Percentiles rank a stretch among this genome's conserved stretches.
These are phyloP conservation scores for Cosmopolites sordidus DNA, from an alignment of 2,888 invertebrate species.

Conservation along the genomic window DNA sequence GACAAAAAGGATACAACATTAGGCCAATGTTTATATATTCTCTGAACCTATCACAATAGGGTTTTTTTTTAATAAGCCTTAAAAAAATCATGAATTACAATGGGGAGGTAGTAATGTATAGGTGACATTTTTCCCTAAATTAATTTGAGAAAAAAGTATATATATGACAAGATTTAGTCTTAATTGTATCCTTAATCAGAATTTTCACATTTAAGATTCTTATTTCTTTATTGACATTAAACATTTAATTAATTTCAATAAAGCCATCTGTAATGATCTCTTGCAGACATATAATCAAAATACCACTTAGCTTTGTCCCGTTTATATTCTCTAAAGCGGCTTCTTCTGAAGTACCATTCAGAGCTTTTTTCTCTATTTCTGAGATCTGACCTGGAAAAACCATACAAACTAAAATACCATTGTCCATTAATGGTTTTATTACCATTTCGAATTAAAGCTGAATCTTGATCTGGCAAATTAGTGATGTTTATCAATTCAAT, in stretches of 20 bases:
- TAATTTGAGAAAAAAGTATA: too few relatives aligned
- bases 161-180: too few relatives aligned
- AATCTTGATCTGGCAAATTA: slow-evolving; percentile 11
- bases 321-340: slow-evolving; percentile 33
- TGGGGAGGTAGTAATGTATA: too few relatives aligned
- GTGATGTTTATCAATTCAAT: slow-evolving; percentile 21
- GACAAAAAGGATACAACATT: too few relatives aligned
- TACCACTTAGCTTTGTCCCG: slow-evolving; percentile 41
- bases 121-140: too few relatives aligned
- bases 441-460: slow-evolving; percentile 16
- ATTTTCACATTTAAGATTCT: too few relatives aligned
- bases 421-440: slow-evolving; percentile 34
- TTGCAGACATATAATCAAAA: slow-evolving; percentile 41
- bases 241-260: background rate
- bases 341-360: slow-evolving; percentile 39
- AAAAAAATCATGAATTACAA: too few relatives aligned
- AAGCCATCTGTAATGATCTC: slow-evolving; percentile 20
- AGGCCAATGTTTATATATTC: too few relatives aligned
- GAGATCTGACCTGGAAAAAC: slow-evolving; percentile 32
- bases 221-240: too few relatives aligned
- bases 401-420: slow-evolving; percentile 39
- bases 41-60: too few relatives aligned
- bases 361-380: slow-evolving; percentile 33
- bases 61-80: too few relatives aligned
- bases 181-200: too few relatives aligned